Percentiles rank a stretch among this genome's conserved stretches.
Evolutionary conservation across 2,797 vertebrate species (phyloP).

Genomic region (Mergus octosetaceus): DNA sequence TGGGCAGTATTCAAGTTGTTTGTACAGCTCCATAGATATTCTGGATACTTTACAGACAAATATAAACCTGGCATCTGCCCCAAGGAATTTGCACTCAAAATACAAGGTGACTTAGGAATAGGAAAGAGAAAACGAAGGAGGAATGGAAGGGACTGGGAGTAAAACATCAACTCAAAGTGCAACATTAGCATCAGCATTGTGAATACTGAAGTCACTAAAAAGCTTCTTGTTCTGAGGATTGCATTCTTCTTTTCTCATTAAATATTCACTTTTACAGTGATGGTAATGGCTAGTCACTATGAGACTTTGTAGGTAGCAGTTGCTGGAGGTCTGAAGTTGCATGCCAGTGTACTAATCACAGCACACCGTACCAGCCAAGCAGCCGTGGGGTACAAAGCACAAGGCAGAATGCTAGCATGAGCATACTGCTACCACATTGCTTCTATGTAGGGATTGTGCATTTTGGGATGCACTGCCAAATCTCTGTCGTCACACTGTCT

Average conservation of each 20-base stretch:
- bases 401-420: neutral
- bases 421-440: neutral
- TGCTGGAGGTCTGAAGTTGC: slow-evolving; percentile 26
- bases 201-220: neutral
- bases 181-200: neutral
- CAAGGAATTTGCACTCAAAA: slow-evolving; percentile 4
- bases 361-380: neutral
- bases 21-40: neutral
- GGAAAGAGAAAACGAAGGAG: neutral
- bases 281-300: neutral
- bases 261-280: neutral
- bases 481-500: neutral
- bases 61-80: neutral
- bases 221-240: neutral
- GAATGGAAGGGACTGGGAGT: neutral
- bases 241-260: neutral
- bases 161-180: neutral
- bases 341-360: neutral
- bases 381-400: neutral
- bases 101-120: neutral
- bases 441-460: neutral
- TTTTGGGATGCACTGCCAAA: neutral
- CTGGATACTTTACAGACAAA: neutral
- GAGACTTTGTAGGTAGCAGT: slow-evolving; percentile 5
- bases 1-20: slow-evolving; percentile 6